Evolutionary conservation across 2,888 invertebrate genomes (phyloP), one percentile per base, ranked within the genome.

Genomic region (Aphrophora alni): DNA sequence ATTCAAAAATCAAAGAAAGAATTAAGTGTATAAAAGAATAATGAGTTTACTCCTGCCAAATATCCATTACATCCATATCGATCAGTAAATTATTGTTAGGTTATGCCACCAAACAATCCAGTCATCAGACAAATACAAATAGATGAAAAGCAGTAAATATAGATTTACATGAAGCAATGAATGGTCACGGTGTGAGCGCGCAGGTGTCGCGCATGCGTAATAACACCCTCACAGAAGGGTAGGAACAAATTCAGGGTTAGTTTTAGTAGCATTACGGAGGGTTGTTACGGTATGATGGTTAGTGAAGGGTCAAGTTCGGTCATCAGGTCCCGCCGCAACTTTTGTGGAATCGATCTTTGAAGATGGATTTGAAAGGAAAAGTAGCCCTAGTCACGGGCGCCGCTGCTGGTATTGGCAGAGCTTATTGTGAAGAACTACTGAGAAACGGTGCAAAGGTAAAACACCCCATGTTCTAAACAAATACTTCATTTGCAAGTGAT

Each of bases 371-470:
- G 83, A 93, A 93, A 88, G 93, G 93, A 84, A 93, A 93, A 88
- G 93, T 94, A 81, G 94, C 92, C 71, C 88, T 94, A 82, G 91
- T 94, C 80, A 94, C 94, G 28, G 94, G 94, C 38, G 94, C 93
- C 75, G 94, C 93, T 21, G 92, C 93, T 75, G 94, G 94, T 80
- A 92, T 94, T 84, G 95, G 94, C 0, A 90, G 92, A 82, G 92
- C 93, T n/a, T 94, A 93, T 86, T 92, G 92, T 85, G 92, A 93
- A 85, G 94, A 94, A 86, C 87, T 95, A 72, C 89, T 94, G 82
- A 92, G 92, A 86, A 92, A 93, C 86, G 95, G 94, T 84, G 93
- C 93, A 28, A 94, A 93, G 91, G 94, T 94, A 89, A 88, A 88
- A 82, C 1, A 7, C 1, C 59, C 21, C 59, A 21, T 59, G 0